Base-by-base conservation (phyloP, 1,140 invertebrate genomes). In the Apocrypta bakeri region DNA sequence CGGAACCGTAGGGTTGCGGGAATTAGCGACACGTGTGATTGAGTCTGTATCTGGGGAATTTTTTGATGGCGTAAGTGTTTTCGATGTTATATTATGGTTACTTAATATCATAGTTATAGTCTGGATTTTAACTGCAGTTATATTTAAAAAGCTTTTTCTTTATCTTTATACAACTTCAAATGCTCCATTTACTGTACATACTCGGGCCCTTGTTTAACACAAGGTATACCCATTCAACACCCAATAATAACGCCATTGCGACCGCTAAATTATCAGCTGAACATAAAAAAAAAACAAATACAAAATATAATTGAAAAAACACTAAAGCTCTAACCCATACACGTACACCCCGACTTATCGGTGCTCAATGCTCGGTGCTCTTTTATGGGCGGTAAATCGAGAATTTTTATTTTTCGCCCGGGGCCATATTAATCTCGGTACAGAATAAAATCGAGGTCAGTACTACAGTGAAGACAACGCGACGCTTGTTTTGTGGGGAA, bases 341-440 rank as follows among this genome's bases (percentile, higher is more conserved):
- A 14, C 25, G 17, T 11, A 27, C 1, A 4, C 25, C 27, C 21
- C 11, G 42, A 9, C 25, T 74, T 74, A 74, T 74, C 42, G 72
- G 31, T 56, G 42, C 31, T 56, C 37, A 12, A 56, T 56, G 42
- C 31, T 56, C 37, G 24, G 40, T 24, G 31, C 71, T 48, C 24
- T 27, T 74, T 74, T 74, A 74, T 61, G 72, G 72, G 7, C 72
- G 42, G 61, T 74, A 74, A 74, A 74, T 74, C 72, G 72, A 21
- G 72, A 1, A 27, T 56, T 56, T 74, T 74, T 74, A 56, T 74
- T 56, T 29, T 48, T 48, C 69, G 29, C 21, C 12, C 63, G 0
- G 63, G 24, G 63, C 63, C 42, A 56, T 74, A 74, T 74, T 74
- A 74, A 61, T 74, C 72, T 48, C 17, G 33, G 3, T 11, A 2